These are phyloP conservation scores for Passerina amoena DNA, from an alignment of 2,113 vertebrate species.

Conservation along the genomic window DNA sequence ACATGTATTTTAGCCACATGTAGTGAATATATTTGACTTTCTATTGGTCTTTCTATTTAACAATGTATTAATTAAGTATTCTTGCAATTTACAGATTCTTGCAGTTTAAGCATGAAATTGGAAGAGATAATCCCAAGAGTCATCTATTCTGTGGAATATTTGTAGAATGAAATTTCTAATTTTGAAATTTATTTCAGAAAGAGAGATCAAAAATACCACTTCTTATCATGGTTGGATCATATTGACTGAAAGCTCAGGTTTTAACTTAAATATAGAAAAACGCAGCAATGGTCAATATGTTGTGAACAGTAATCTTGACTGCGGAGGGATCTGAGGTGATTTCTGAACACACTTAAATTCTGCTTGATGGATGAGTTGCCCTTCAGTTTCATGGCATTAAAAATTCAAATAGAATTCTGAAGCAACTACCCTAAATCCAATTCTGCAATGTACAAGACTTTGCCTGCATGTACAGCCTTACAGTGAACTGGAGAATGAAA, in stretches of 20 bases:
- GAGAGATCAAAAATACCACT: not conserved
- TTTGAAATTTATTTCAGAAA: not conserved
- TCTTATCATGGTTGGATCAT: not conserved
- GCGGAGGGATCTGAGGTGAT: not conserved
- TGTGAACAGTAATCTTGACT: not conserved
- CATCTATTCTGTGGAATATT: not conserved
- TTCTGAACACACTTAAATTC: not conserved
- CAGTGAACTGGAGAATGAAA: not conserved
- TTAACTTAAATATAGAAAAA: not conserved
- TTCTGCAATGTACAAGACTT: not conserved
- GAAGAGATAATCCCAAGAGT: not conserved
- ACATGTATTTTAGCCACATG: rapidly evolving
- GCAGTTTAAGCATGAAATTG: not conserved
- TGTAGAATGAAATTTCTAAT: not conserved
- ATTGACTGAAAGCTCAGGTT: not conserved
- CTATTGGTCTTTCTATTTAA: not conserved
- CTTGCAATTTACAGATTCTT: not conserved
- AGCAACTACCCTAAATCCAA: not conserved
- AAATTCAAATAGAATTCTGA: not conserved
- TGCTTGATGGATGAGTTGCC: not conserved
- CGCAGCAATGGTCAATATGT: not conserved
- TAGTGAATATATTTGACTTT: not conserved
- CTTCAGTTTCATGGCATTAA: not conserved
- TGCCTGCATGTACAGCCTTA: not conserved
- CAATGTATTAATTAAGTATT: not conserved